phyloP scores from a whole-genome alignment of 1,140 invertebrate species.

The Theocolax elegans region DNA sequence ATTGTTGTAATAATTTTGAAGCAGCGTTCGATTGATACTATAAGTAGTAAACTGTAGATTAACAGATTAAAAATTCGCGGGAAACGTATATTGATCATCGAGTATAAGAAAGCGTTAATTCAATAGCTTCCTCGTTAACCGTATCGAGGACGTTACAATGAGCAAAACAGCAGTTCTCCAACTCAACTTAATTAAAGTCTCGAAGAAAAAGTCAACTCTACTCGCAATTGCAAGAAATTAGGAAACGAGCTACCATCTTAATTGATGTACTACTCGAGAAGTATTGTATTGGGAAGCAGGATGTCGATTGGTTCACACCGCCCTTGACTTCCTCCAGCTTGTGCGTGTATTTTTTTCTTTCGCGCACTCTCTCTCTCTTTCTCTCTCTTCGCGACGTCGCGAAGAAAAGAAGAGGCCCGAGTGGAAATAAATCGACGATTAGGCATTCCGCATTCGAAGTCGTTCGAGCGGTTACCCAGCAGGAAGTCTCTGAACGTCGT shows the following conservation, averaged over 20 bases:
- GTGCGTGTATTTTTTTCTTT: background rate
- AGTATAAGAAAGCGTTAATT: background rate
- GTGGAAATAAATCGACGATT: constrained; percentile 52
- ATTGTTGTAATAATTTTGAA: no score
- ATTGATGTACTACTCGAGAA: background rate
- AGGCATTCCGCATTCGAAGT: constrained; percentile 52
- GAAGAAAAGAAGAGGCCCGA: no score
- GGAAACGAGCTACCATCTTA: background rate
- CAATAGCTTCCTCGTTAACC: background rate
- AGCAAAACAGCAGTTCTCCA: background rate
- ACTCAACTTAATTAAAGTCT: constrained; percentile 5
- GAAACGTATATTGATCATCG: no score
- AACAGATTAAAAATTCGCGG: no score
- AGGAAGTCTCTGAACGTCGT: constrained; percentile 43
- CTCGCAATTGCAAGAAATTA: constrained; percentile 16
- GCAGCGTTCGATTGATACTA: no score
- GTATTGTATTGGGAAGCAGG: constrained; percentile 10
- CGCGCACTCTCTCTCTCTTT: background rate
- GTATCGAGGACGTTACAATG: background rate
- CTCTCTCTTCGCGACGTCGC: background rate
- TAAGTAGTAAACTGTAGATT: no score
- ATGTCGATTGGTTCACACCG: constrained; percentile 16
- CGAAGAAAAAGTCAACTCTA: background rate
- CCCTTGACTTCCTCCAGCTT: background rate
- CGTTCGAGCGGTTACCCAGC: constrained; percentile 51